A percentile compares a stretch with the other conserved stretches of the same genome.
phyloP scores from a whole-genome alignment of 2,888 invertebrate genomes.

The Acrobasis repandana region DNA sequence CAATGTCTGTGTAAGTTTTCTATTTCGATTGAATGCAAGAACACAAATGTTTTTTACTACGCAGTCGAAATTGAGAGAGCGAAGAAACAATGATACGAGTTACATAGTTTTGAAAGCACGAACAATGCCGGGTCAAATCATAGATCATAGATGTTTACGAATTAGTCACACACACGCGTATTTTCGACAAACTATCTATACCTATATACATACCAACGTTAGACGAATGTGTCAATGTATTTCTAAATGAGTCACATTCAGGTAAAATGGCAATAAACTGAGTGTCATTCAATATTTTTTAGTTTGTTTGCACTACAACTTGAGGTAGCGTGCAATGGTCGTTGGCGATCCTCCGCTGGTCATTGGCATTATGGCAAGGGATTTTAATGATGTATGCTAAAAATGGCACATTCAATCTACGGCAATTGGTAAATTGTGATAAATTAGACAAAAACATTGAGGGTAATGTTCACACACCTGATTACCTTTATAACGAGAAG shows the following conservation, averaged over 20 bases:
- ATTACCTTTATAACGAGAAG: too few relatives aligned
- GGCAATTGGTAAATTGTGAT: too few relatives aligned
- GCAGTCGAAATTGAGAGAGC: constrained; percentile 13
- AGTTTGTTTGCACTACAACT: background rate
- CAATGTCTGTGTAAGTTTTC: constrained; percentile 2
- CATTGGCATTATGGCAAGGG: constrained; percentile 1
- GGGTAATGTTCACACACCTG: too few relatives aligned
- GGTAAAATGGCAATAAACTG: constrained; percentile 20
- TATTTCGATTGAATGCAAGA: constrained; percentile 6
- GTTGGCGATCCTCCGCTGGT: background rate
- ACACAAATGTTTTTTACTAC: background rate
- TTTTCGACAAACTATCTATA: background rate
- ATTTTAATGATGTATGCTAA: background rate
- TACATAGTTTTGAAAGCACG: constrained; percentile 20
- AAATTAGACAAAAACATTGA: too few relatives aligned
- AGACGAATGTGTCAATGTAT: background rate
- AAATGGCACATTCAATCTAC: background rate
- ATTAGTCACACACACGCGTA: constrained; percentile 16
- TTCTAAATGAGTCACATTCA: constrained; percentile 10
- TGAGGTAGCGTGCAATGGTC: background rate
- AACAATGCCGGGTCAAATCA: constrained; percentile 15
- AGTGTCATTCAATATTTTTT: constrained; percentile 12
- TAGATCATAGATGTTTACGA: background rate
- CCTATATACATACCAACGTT: background rate
- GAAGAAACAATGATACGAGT: background rate